Evolutionary conservation across 2,113 vertebrate genomes (phyloP).

Genomic region (Microcebus ravelobensis): DNA sequence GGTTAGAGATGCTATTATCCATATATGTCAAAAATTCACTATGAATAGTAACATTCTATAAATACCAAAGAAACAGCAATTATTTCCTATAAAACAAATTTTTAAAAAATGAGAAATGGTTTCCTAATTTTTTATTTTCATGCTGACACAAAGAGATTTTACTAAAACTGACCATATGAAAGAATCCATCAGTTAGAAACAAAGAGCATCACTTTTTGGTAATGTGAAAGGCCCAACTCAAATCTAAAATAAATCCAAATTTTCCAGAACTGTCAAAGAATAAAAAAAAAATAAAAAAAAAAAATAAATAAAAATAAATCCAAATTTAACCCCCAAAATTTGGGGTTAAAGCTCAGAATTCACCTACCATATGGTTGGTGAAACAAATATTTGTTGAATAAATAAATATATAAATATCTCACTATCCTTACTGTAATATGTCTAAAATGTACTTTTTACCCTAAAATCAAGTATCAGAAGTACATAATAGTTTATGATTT

Average conservation of each 20-base stretch:
- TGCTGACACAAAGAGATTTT: not conserved
- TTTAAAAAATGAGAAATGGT: not conserved
- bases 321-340: not conserved
- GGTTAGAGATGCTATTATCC: not conserved
- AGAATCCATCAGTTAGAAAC: not conserved
- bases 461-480: not conserved
- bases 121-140: slow-evolving; percentile 29
- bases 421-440: not conserved
- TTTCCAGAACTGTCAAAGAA: too few relatives aligned
- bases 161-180: not conserved
- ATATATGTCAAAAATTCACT: not conserved
- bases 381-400: not conserved
- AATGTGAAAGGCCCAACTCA: not conserved
- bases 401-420: not conserved
- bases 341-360: slow-evolving; percentile 16
- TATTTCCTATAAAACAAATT: not conserved
- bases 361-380: not conserved
- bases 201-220: not conserved
- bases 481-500: not conserved
- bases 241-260: slow-evolving; percentile 28
- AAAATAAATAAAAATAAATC: too few relatives aligned
- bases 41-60: not conserved
- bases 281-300: too few relatives aligned
- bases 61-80: not conserved
- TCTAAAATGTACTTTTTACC: slow-evolving; percentile 15